These are phyloP conservation scores for Oncorhynchus clarkii DNA, from an alignment of 2,113 vertebrate genomes.

Conservation along the genomic window DNA sequence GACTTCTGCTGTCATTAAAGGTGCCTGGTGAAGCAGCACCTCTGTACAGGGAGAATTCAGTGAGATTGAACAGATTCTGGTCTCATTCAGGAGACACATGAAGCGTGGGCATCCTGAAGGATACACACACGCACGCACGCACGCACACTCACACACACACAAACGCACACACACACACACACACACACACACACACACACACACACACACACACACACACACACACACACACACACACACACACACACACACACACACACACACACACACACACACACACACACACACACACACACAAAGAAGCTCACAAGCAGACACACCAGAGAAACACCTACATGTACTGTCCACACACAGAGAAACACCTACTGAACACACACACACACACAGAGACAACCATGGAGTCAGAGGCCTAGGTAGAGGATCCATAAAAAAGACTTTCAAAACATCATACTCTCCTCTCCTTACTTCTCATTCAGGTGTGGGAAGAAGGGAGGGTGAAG, in stretches of 20 bases:
- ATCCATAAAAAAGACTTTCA: too few relatives aligned
- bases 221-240: conserved; percentile 1
- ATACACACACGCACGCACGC: conserved; percentile 22
- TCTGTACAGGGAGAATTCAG: conserved; percentile 44
- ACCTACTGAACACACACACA: not conserved
- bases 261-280: too few relatives aligned
- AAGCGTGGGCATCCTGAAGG: conserved; percentile 62
- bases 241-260: too few relatives aligned
- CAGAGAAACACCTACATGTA: not conserved
- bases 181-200: not conserved
- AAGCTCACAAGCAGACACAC: too few relatives aligned
- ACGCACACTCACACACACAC: not conserved
- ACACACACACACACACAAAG: too few relatives aligned
- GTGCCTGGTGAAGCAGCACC: conserved; percentile 60
- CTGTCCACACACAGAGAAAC: not conserved
- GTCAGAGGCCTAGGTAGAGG: too few relatives aligned
- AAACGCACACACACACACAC: too few relatives aligned
- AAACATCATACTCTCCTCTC: too few relatives aligned
- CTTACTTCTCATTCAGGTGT: too few relatives aligned
- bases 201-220: not conserved
- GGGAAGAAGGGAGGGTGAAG: not conserved
- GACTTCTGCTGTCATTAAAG: conserved; percentile 52
- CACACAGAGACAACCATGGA: too few relatives aligned
- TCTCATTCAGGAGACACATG: conserved; percentile 69
- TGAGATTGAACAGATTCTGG: conserved; percentile 58